Conservation (phyloP, 2,888 invertebrate genomes). For the Heliconius aoede region DNA sequence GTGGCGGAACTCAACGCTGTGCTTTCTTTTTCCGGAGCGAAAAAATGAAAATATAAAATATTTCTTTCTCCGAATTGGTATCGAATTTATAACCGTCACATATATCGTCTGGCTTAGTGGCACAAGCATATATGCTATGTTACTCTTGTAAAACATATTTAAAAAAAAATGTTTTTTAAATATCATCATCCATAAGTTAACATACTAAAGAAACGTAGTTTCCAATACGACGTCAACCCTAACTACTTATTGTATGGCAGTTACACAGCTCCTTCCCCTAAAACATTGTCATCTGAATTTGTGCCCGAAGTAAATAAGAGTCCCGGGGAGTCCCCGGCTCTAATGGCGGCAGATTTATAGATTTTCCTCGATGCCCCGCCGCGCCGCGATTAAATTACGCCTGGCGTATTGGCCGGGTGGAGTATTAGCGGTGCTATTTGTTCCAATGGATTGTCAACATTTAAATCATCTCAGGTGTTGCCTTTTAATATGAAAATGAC, state of each 20-base stretch:
- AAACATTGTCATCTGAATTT: conserved; percentile 85
- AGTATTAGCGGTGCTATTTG: conserved; percentile 81
- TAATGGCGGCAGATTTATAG: conserved; percentile 84
- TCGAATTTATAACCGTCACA: too few relatives aligned
- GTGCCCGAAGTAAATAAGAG: conserved; percentile 84
- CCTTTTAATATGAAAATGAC: neutral
- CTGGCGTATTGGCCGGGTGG: conserved; percentile 78
- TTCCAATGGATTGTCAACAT: conserved; percentile 70
- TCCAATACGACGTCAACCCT: conserved; percentile 62
- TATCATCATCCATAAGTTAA: neutral
- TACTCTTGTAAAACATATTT: too few relatives aligned
- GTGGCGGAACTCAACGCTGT: too few relatives aligned
- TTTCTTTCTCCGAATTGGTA: too few relatives aligned
- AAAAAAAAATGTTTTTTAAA: neutral
- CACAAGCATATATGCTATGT: too few relatives aligned
- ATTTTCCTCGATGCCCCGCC: conserved; percentile 81
- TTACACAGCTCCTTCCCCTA: conserved; percentile 81
- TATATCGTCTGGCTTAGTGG: too few relatives aligned
- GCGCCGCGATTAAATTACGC: conserved; percentile 81
- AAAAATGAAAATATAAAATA: too few relatives aligned
- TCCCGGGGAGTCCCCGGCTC: conserved; percentile 77
- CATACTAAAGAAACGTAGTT: neutral
- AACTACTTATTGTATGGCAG: conserved; percentile 64
- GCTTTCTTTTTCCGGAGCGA: too few relatives aligned
- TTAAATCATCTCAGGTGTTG: conserved; percentile 58